phyloP scores from a whole-genome alignment of 2,888 invertebrate species.

The Phymatocera aterrima region DNA sequence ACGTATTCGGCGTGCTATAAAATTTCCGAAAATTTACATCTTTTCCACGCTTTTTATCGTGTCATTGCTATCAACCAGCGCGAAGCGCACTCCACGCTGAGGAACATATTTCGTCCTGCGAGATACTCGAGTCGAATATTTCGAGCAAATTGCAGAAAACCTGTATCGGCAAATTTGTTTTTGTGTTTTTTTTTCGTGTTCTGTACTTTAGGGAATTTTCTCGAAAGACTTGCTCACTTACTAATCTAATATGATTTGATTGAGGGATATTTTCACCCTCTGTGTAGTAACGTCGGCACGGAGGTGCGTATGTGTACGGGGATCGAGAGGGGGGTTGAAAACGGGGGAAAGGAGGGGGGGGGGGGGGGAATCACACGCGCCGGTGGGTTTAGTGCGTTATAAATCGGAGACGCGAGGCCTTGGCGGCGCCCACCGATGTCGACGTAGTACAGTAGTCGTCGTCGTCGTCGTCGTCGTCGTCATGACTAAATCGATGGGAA shows the following conservation, averaged over 20 bases:
- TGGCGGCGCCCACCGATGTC: conserved; percentile 35
- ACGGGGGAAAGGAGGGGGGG: not conserved
- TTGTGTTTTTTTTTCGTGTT: too few relatives aligned
- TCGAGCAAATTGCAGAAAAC: too few relatives aligned
- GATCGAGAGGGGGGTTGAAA: conserved; percentile 8
- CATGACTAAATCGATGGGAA: conserved; percentile 60
- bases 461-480: conserved; percentile 51
- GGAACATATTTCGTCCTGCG: too few relatives aligned
- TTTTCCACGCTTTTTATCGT: too few relatives aligned
- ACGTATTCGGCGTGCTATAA: too few relatives aligned
- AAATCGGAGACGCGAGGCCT: conserved; percentile 38
- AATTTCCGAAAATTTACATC: too few relatives aligned
- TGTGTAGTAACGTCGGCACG: not conserved
- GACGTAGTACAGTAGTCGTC: too few relatives aligned
- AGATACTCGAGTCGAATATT: too few relatives aligned
- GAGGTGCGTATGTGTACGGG: conserved; percentile 1
- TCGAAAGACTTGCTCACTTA: not conserved
- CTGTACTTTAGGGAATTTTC: not conserved
- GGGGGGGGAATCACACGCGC: conserved; percentile 53
- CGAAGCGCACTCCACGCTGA: too few relatives aligned
- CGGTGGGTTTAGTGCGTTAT: conserved; percentile 36
- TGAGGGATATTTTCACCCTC: conserved; percentile 20
- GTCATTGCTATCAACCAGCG: too few relatives aligned
- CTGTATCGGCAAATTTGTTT: not conserved
- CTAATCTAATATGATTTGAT: conserved; percentile 42